A percentile compares a stretch with the other conserved stretches of the same genome.
Conservation (phyloP, 2,113 vertebrate genomes). For the Sorex araneus region DNA sequence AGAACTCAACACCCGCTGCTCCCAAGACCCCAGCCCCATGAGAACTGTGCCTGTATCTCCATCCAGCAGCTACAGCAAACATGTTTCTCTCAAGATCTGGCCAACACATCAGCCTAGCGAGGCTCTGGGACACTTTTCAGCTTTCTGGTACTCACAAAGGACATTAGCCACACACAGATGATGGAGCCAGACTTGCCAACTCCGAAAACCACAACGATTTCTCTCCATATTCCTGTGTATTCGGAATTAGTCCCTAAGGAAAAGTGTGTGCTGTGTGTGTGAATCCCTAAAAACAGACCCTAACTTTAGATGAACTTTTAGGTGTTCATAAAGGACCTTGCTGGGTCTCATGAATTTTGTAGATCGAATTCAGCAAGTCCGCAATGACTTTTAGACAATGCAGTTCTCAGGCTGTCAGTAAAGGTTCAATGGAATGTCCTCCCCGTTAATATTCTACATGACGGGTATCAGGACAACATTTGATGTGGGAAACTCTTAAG, state of each 20-base stretch:
- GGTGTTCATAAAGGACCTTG: not conserved
- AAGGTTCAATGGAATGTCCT: not conserved
- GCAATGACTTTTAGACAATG: not conserved
- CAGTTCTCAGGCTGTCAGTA: not conserved
- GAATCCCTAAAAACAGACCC: not conserved
- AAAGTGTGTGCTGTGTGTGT: not conserved
- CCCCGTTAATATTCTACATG: not conserved
- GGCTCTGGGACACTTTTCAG: not conserved
- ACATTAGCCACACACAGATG: not conserved
- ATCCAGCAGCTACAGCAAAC: not conserved
- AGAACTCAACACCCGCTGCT: not conserved
- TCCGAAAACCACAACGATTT: not conserved
- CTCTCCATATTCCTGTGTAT: not conserved
- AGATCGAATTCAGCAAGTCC: not conserved
- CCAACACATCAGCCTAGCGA: not conserved
- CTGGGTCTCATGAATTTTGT: not conserved
- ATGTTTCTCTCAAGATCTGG: not conserved
- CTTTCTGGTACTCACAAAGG: not conserved
- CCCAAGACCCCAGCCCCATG: not conserved
- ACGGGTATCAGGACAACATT: not conserved
- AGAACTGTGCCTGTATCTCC: not conserved
- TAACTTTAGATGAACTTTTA: not conserved
- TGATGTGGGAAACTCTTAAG: not conserved
- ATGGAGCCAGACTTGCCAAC: not conserved
- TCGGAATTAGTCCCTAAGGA: not conserved